Base-by-base conservation (phyloP, 1,140 invertebrate species). In the Agraylea sexmaculata region DNA sequence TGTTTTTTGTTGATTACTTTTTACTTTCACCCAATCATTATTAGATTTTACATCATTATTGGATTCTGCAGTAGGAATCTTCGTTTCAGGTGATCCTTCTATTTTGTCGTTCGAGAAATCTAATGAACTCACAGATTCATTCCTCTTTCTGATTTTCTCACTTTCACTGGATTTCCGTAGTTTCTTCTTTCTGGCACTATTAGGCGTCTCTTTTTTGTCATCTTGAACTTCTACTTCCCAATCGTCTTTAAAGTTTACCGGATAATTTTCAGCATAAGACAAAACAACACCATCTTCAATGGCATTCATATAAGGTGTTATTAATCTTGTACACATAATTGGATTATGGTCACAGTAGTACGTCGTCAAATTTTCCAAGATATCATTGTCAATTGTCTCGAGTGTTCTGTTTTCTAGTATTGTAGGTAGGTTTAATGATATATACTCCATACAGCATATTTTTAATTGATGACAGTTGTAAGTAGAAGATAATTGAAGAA, bases 381-480 rank as follows among this genome's bases (percentile, higher is more conserved):
- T 51, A 15, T 66, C 56, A 25, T 71, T 61, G 53, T 73, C 69
- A 18, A 80, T 32, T 18, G 67, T 50, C 46, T 80, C 74, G 33
- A 81, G 56, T 21, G 57, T 56, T 48, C 69, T 69, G 42, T 56
- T 69, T 60, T 87, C 82, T 15, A 85, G 55, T n/a, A 84, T 52
- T 16, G 70, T 68, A 7, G 71, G 52, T 11, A 84, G 53, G 59
- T 87, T 85, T 16, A 78, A 58, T 6, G 64, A 68, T 28, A 84
- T 76, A 54, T 76, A 85, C 52, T 83, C 70, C 67, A 82, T 76
- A 54, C 75, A 79, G 47, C 68, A 69, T 17, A 60, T 52, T 57
- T 80, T 77, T 2, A 87, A 60, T 50, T 80, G 75, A 2, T 55
- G 44, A 6, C 79, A 74, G 51, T 81, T 80, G 50, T 77, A 78